Evolutionary conservation across 53 echinoderm and acorn worm species (phyloP).

Genomic region (Temnopleurus reevesii): DNA sequence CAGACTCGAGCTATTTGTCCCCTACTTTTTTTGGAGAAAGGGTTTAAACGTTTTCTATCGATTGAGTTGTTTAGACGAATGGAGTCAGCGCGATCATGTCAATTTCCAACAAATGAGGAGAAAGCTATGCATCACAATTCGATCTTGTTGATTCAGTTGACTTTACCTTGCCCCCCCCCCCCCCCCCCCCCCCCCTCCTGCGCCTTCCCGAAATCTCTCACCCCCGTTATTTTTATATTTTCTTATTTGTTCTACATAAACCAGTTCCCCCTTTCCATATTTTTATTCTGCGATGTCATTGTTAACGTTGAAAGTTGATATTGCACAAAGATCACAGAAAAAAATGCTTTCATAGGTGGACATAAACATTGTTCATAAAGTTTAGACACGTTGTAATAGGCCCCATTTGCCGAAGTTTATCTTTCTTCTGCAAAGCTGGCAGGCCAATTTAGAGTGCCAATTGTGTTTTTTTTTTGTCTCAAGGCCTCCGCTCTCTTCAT

Average conservation of each 20-base stretch:
- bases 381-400: no score
- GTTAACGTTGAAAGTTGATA: neutral
- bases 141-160: slow-evolving; percentile 16
- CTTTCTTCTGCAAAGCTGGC: no score
- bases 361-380: no score
- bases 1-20: neutral
- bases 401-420: no score
- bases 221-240: neutral
- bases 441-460: no score
- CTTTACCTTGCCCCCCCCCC: neutral
- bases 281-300: no score
- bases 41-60: slow-evolving; percentile 5
- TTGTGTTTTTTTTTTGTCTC: no score
- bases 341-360: neutral
- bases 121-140: slow-evolving; percentile 51
- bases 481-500: no score
- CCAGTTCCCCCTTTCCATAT: no score
- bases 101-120: slow-evolving; percentile 48
- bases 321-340: neutral
- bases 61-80: neutral
- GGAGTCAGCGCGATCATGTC: slow-evolving; percentile 31
- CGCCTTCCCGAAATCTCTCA: neutral
- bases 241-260: no score
- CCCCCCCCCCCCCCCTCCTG: neutral
- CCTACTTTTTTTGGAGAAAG: neutral